Base-by-base conservation (phyloP, 2,888 invertebrate genomes). In the Lymantria dispar region DNA sequence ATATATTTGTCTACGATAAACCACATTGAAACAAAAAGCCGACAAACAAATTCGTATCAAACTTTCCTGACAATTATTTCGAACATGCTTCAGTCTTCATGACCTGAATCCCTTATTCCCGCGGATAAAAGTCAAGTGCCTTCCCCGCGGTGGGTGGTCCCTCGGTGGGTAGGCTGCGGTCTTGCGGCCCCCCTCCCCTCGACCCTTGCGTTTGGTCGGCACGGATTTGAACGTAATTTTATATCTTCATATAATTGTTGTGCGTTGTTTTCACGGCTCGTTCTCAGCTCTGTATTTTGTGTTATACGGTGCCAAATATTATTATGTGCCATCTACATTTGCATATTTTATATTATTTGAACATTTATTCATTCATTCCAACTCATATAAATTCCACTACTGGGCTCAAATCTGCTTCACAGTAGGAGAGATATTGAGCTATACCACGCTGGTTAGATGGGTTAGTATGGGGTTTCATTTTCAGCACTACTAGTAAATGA, bases 171-270 rank as follows among this genome's bases (percentile, higher is more conserved):
- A 61, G 57, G 56, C 54, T 57, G 57, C 62, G 68, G 62, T 63
- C 64, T 56, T 63, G 52, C 47, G 52, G 44, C 44, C 43, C 14
- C 33, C 47, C 45, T 33, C 39, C 36, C 39, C n/a, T 48, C 54
- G 53, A 58, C 57, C 55, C 62, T 66, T 71, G 74, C 66, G 76
- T 72, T 72, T 72, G 42, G 48, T 39, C 74, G 70, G 75, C 68
- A 56, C 68, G 66, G 66, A 67, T 67, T 67, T 67, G 57, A 58
- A 58, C 60, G 68, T 66, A 64, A 64, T 63, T 62, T 63, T 70
- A 60, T 68, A 71, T 67, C 68, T 63, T 69, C 63, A 64, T 68
- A 68, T 74, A 74, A 76, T 76, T 76, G 74, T 74, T 76, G 71
- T 66, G 64, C 71, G 70, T 63, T 71, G 69, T 72, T 70, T 68